Evolutionary conservation across 1,140 invertebrate species (phyloP).

Genomic region (Caenorhabditis inopinata): DNA sequence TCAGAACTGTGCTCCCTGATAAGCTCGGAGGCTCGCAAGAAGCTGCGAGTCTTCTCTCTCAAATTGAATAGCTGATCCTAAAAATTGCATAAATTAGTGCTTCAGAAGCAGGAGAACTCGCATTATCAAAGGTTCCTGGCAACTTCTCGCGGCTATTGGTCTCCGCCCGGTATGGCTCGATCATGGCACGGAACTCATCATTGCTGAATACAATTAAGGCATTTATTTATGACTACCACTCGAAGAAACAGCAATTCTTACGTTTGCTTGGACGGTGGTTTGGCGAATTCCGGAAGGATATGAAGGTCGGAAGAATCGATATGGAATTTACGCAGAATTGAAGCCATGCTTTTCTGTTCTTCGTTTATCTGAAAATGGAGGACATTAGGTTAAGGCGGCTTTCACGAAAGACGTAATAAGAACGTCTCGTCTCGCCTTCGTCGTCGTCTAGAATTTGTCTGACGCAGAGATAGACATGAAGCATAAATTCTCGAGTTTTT

Average conservation of each 20-base stretch:
- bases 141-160: not conserved
- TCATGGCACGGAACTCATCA: not conserved
- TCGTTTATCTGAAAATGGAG: conserved; percentile 13
- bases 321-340: conserved; percentile 1
- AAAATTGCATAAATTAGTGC: not conserved
- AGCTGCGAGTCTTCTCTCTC: not conserved
- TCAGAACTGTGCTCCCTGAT: conserved; percentile 10
- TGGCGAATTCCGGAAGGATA: not conserved
- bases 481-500: too few relatives aligned
- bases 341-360: conserved; percentile 1
- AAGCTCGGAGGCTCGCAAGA: not conserved
- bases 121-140: not conserved
- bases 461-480: too few relatives aligned
- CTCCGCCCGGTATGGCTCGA: not conserved
- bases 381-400: too few relatives aligned
- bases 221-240: too few relatives aligned
- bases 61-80: not conserved
- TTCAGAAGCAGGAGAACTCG: not conserved
- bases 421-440: too few relatives aligned
- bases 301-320: conserved; percentile 6
- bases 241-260: not conserved
- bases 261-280: not conserved
- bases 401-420: too few relatives aligned
- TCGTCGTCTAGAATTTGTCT: too few relatives aligned
- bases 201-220: not conserved